Base-by-base conservation (phyloP, 2,888 invertebrate species). In the Blastobasis lacticolella region DNA sequence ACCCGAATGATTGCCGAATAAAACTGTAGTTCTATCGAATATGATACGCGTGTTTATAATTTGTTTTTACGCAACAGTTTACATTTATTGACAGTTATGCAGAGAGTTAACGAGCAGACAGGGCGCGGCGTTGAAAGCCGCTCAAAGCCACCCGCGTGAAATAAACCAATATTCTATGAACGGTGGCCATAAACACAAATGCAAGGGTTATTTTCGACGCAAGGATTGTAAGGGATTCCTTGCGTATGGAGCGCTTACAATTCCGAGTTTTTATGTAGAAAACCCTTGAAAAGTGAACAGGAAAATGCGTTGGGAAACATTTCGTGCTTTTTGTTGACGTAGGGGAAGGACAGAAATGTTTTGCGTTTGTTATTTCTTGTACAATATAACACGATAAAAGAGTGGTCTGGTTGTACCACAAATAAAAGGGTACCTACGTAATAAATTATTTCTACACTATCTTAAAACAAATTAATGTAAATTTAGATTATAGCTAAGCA, bases 161-260 rank as follows among this genome's bases (percentile, higher is more conserved):
- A 63, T 66, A 69, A 66, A 69, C 66, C 63, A 63, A 66, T 66
- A 63, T 62, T 57, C 55, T 57, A 62, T 59, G 59, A 62, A 56
- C 53, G 41, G 54, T 53, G 46, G 37, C 48, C 48, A 54, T 61
- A 61, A 63, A 64, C 57, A 65, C 54, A 57, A 60, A 54, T 49
- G 44, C 49, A 44, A 8, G 10, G 44, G 23, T 40, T 51, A 48
- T 51, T 51, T 51, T 45, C 44, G 45, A 51, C 10, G 38, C 43
- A 45, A 10, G 45, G 40, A 51, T 51, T 48, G 48, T 48, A 48
- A 36, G 36, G 45, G 10, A 45, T 43, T 43, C 9, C 43, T 43
- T n/a, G n/a, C 49, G 36, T 43, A 37, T 23, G 49, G 10, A 10
- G 47, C 40, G 40, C 9, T 44, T 47, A 23, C 23, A 23, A 23